A percentile compares a stretch with the other conserved stretches of the same genome.
These are phyloP conservation scores for Drosophila testacea DNA, from an alignment of 2,888 invertebrate species.

Conservation along the genomic window DNA sequence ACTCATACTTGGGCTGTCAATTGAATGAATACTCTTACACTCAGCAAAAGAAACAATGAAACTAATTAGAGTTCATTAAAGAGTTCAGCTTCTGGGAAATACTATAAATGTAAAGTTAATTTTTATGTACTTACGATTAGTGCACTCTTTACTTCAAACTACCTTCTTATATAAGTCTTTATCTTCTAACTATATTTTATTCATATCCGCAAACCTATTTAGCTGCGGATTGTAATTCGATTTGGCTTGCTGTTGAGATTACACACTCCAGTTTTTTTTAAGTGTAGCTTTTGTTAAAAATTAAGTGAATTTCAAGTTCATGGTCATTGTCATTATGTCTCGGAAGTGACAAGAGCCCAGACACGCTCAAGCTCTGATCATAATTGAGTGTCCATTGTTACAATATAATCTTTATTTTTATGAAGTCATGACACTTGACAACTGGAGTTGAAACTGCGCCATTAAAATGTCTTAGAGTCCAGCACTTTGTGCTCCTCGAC, in stretches of 20 bases:
- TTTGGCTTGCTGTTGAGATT: background rate
- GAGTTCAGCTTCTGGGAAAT: conserved; percentile 3
- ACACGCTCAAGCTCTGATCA: conserved; percentile 35
- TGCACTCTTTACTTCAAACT: background rate
- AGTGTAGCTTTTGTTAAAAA: conserved; percentile 38
- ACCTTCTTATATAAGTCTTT: too few species aligned
- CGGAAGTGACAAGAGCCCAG: conserved; percentile 70
- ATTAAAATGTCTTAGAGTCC: conserved; percentile 32
- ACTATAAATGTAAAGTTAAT: background rate
- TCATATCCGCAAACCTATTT: background rate
- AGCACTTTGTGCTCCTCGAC: conserved; percentile 14
- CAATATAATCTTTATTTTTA: conserved; percentile 47
- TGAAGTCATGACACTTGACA: conserved; percentile 72
- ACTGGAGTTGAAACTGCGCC: conserved; percentile 46
- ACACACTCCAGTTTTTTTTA: conserved; percentile 14
- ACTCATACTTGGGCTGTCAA: background rate
- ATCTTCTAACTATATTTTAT: background rate
- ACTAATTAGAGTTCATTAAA: conserved; percentile 2
- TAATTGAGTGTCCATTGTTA: conserved; percentile 70
- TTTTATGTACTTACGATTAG: background rate
- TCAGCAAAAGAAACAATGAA: conserved; percentile 21
- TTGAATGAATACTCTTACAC: conserved; percentile 26
- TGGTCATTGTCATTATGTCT: conserved; percentile 60
- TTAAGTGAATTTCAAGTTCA: conserved; percentile 66
- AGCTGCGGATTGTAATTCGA: background rate